phyloP scores from a whole-genome alignment of 1,140 invertebrate genomes.

The Cherax quadricarinatus region DNA sequence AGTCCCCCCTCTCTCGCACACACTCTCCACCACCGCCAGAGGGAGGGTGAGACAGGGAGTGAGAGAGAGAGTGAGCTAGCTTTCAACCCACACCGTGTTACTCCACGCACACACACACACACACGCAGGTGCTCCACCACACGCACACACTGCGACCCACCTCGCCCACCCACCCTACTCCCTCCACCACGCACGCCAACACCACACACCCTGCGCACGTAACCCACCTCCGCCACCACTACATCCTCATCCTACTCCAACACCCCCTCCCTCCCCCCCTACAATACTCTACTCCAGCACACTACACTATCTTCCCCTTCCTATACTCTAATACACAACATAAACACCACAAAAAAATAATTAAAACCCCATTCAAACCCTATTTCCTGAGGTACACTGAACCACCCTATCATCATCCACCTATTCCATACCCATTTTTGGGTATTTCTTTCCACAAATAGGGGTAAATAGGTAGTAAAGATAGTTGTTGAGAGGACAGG shows the following conservation, averaged over 20 bases:
- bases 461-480: no score
- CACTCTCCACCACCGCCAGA: slow-evolving; percentile 25
- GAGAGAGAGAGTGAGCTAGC: no score
- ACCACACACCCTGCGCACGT: slow-evolving; percentile 24
- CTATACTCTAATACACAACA: background rate
- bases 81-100: background rate
- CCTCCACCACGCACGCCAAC: slow-evolving; percentile 51
- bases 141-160: slow-evolving; percentile 61
- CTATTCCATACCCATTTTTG: no score
- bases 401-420: no score
- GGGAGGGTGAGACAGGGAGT: background rate
- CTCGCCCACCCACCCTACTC: slow-evolving; percentile 31
- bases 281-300: background rate
- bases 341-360: no score
- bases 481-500: no score
- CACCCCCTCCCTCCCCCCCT: slow-evolving; percentile 2
- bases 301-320: slow-evolving; percentile 3
- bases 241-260: slow-evolving; percentile 6
- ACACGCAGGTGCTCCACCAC: slow-evolving; percentile 51
- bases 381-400: no score
- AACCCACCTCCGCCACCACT: slow-evolving; percentile 16
- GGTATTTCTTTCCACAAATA: no score
- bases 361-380: no score
- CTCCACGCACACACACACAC: slow-evolving; percentile 17
- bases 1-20: background rate